phyloP scores from a whole-genome alignment of 2,888 invertebrate species.

The Lacanobia oleracea region DNA sequence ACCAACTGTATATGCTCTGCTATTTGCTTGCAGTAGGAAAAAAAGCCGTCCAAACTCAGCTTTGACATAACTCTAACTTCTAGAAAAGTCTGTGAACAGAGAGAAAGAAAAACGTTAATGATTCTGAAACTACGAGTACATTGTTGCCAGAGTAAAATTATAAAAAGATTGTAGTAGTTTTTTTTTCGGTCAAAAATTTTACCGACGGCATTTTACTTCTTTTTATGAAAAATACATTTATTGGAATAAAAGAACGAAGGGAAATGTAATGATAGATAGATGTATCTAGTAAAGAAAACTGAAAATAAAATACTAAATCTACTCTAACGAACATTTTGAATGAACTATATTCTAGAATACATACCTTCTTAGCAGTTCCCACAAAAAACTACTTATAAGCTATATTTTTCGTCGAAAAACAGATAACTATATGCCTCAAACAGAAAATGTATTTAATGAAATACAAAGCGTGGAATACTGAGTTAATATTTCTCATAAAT shows the following conservation, averaged over 20 bases:
- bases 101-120: slow-evolving; percentile 80
- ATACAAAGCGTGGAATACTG: slow-evolving; percentile 71
- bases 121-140: slow-evolving; percentile 57
- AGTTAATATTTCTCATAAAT: slow-evolving; percentile 86
- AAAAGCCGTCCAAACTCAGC: slow-evolving; percentile 89
- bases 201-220: slow-evolving; percentile 9
- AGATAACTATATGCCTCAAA: slow-evolving; percentile 81
- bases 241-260: slow-evolving; percentile 12
- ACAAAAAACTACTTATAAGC: slow-evolving; percentile 85
- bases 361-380: slow-evolving; percentile 45
- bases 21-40: slow-evolving; percentile 91
- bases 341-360: slow-evolving; percentile 26
- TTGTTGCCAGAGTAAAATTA: slow-evolving; percentile 48
- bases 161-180: slow-evolving; percentile 20
- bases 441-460: slow-evolving; percentile 78
- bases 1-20: slow-evolving; percentile 90
- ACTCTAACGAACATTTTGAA: slow-evolving; percentile 36
- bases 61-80: slow-evolving; percentile 87
- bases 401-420: slow-evolving; percentile 88
- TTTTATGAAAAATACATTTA: background rate
- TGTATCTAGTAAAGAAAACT: slow-evolving; percentile 56
- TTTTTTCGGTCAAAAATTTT: background rate
- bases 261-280: slow-evolving; percentile 51
- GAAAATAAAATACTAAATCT: slow-evolving; percentile 47
- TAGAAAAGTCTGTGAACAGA: slow-evolving; percentile 87